Percentiles rank a stretch among this genome's conserved stretches.
phyloP scores from a whole-genome alignment of 2,888 invertebrate species.

The Drosophila bunnanda region DNA sequence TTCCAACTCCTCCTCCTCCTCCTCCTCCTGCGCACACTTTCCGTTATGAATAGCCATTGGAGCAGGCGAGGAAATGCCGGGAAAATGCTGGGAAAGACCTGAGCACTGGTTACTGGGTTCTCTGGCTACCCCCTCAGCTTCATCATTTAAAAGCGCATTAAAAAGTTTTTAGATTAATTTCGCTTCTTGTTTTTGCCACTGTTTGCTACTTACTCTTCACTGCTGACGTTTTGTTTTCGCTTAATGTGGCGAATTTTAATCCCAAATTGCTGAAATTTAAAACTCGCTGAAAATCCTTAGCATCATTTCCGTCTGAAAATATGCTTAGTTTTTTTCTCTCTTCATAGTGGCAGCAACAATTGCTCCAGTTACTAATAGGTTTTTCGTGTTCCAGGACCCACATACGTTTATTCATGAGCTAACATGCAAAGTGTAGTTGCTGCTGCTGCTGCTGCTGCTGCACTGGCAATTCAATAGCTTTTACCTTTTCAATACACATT shows the following conservation, averaged over 20 bases:
- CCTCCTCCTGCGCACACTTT: slow-evolving; percentile 1
- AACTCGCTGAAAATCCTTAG: slow-evolving; percentile 11
- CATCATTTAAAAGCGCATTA: slow-evolving; percentile 84
- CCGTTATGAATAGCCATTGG: slow-evolving; percentile 62
- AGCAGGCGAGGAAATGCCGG: slow-evolving; percentile 28
- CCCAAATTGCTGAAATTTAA: slow-evolving; percentile 59
- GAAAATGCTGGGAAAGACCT: slow-evolving; percentile 45
- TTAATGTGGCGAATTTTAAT: slow-evolving; percentile 49
- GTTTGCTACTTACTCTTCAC: slow-evolving; percentile 59
- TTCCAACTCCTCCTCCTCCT: slow-evolving; percentile 1
- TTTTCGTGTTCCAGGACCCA: slow-evolving; percentile 63
- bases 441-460: slow-evolving; percentile 40
- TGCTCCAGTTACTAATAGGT: slow-evolving; percentile 65
- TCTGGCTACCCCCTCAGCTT: slow-evolving; percentile 57
- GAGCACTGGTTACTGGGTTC: slow-evolving; percentile 20
- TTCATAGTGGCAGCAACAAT: slow-evolving; percentile 36
- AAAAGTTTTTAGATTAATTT: slow-evolving; percentile 84
- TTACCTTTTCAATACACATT: slow-evolving; percentile 69
- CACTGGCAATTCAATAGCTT: slow-evolving; percentile 67
- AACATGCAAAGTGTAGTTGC: slow-evolving; percentile 63
- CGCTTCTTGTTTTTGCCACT: slow-evolving; percentile 51
- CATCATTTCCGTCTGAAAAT: slow-evolving; percentile 22
- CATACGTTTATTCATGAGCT: slow-evolving; percentile 39
- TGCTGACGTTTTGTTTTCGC: slow-evolving; percentile 50
- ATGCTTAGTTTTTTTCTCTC: slow-evolving; percentile 36